Evolutionary conservation across 2,888 invertebrate genomes (phyloP), one percentile per base, ranked within the genome.

Genomic region (Diaprepes abbreviatus): DNA sequence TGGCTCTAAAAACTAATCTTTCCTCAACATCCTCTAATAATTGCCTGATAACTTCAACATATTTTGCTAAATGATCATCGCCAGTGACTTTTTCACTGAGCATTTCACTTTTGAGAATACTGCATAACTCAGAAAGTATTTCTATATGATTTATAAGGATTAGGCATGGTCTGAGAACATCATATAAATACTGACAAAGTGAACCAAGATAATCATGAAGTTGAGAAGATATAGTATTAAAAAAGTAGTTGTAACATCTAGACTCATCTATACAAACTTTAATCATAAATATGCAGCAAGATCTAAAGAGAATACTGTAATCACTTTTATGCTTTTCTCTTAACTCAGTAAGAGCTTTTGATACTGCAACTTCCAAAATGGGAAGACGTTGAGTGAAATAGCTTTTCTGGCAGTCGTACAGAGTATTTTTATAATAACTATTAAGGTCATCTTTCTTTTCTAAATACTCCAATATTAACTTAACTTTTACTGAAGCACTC

Each of bases 141-240:
- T 99, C 99, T 80, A 99, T 86, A 83, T 99, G 98, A 82, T 97
- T 96, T 71, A 98, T 95, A 83, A 97, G 95, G 72, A 99, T 97
- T 64, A 99, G 92, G 77, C 95, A 91, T 0, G 99, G 98, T 1
- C 98, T 88, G 73, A 99, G 86, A 3, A 92, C 91, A 82, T 99
- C 98, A 82, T 99, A 99, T 31, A 98, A 83, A 33, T 92, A 91
- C 55, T 91, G 93, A 81, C 97, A 97, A 0, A 98, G 85, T 0
- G 91, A 77, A 93, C 95, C 57, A 17, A 78, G 65, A 65, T 78
- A 77, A 57, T 77, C 76, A 55, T 89, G 88, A 3, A 95, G 81
- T 50, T 91, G 89, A 1, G 86, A 83, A 4, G 92, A 91, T 0
- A 88, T 85, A 38, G 89, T 87, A 0, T 89, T 87, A 81, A 98